Evolutionary conservation across 2,888 invertebrate species (phyloP), one percentile per base, ranked within the genome.

Genomic region (Mythimna lalbum): DNA sequence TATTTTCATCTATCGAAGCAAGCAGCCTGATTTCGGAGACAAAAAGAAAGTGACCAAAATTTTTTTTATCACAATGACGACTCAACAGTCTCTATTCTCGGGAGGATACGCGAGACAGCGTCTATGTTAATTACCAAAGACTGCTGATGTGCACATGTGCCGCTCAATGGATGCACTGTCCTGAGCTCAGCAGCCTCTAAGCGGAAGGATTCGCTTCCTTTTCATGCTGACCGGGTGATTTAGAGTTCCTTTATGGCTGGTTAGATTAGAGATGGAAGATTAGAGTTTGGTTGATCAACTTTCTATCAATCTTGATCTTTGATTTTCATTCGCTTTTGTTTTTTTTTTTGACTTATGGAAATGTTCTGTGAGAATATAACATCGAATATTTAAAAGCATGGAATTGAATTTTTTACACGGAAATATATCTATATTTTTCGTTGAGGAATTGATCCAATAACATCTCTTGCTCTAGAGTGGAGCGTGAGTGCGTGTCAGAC

Each of bases 71-170:
- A 31, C 4, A 27, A 21, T 55, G 23, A 47, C 73, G 53, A 74
- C 93, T 94, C 94, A 77, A 92, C 21, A 21, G 57, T 52, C 80
- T 52, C 68, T 92, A 87, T 92, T 74, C 90, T 39, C 69, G 78
- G 81, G 86, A 93, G 94, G 94, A 94, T 93, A 93, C 89, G 90
- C 83, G 89, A 89, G 87, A 83, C 86, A 86, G 88, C 84, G 87
- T 87, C 87, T 90, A 91, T 91, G 94, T 94, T 95, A 95, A 95
- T 95, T 95, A 95, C 93, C 94, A 93, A 95, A 95, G 88, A 87
- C 89, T 87, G 86, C 79, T 88, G 91, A 89, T 89, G 85, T 68
- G 86, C 93, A 91, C 89, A 93, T 92, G 93, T 86, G 84, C 77
- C 63, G 76, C 83, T 88, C 84, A 86, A 89, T 89, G 88, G 86